Conservation (phyloP, 2,113 vertebrate species). For the Colossoma macropomum region DNA sequence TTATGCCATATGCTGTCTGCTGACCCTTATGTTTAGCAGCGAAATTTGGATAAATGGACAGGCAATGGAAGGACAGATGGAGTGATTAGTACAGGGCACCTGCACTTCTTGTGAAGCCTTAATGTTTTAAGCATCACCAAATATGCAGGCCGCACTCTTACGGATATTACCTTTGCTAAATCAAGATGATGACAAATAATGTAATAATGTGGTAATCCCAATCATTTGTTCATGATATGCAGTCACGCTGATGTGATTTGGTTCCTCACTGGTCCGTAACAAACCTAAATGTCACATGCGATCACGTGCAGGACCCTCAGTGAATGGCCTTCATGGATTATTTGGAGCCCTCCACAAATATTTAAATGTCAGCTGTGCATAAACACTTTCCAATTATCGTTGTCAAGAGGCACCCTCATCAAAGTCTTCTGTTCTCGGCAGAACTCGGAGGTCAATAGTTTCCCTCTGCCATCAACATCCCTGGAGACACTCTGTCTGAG, state of each 20-base stretch:
- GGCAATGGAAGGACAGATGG: not conserved
- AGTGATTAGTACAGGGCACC: not conserved
- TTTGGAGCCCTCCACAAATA: constrained; percentile 73
- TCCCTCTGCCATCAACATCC: constrained; percentile 58
- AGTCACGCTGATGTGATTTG: constrained; percentile 34
- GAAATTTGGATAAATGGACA: not conserved
- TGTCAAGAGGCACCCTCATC: constrained; percentile 43
- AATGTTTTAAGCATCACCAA: not conserved
- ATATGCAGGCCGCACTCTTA: not conserved
- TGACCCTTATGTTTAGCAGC: too few species aligned
- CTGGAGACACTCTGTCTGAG: constrained; percentile 33
- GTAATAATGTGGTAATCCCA: not conserved
- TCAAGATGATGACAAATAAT: constrained; percentile 17
- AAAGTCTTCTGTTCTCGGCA: constrained; percentile 35
- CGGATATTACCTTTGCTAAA: constrained; percentile 18
- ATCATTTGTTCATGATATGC: constrained; percentile 20
- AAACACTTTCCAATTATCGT: constrained; percentile 78
- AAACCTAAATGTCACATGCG: constrained; percentile 68
- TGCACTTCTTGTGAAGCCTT: not conserved
- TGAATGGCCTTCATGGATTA: constrained; percentile 67
- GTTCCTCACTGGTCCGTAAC: constrained; percentile 37
- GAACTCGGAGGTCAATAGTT: constrained; percentile 60
- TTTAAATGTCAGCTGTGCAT: constrained; percentile 80
- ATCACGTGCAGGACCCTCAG: constrained; percentile 56
- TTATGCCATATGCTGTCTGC: too few species aligned